phyloP scores from a whole-genome alignment of 2,113 vertebrate genomes.

The Desmodus rotundus region DNA sequence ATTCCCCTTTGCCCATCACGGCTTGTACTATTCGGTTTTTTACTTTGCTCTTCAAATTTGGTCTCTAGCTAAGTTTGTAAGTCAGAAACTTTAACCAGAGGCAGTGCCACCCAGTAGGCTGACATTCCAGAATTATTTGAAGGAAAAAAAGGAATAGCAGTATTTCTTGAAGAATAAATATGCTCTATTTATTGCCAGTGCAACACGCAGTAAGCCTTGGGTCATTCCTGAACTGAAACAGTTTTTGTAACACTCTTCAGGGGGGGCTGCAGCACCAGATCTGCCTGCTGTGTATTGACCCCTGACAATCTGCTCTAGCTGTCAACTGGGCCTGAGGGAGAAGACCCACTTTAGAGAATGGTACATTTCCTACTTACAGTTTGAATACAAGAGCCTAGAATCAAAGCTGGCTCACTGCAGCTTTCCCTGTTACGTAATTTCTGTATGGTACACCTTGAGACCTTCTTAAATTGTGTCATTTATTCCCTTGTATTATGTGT shows the following conservation, averaged over 20 bases:
- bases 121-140: not conserved
- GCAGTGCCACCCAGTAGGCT: not conserved
- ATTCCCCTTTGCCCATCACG: not conserved
- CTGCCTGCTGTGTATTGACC: not conserved
- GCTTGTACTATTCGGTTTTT: not conserved
- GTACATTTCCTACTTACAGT: too few species aligned
- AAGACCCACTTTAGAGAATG: not conserved
- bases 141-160: not conserved
- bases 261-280: not conserved
- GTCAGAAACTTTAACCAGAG: not conserved
- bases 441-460: not conserved
- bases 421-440: not conserved
- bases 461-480: not conserved
- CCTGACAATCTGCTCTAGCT: not conserved
- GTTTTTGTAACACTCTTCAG: not conserved
- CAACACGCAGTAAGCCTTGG: not conserved
- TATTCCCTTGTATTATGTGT: not conserved
- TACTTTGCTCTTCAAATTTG: not conserved
- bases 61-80: not conserved
- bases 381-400: not conserved
- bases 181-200: not conserved
- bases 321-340: not conserved
- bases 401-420: not conserved
- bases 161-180: not conserved
- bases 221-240: not conserved